phyloP scores from a whole-genome alignment of 2,113 vertebrate species.

The Tamias sibiricus region DNA sequence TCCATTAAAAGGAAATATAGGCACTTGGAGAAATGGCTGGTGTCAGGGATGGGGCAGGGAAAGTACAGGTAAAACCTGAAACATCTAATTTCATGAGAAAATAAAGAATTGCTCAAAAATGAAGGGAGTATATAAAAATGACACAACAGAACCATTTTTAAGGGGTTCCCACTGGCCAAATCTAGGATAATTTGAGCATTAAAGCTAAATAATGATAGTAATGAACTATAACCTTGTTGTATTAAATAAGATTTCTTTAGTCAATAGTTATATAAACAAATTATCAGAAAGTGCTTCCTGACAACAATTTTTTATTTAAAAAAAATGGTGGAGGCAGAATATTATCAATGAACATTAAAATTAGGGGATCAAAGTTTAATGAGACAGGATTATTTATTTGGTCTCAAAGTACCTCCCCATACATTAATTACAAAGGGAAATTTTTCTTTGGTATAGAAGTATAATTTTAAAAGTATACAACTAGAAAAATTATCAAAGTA shows the following conservation, averaged over 20 bases:
- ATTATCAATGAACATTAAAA: slow-evolving; percentile 26
- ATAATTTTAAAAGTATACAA: slow-evolving; percentile 2
- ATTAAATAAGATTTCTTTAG: background rate
- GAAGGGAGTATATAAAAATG: background rate
- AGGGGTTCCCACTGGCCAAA: background rate
- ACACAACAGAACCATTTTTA: background rate
- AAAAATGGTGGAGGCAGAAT: background rate
- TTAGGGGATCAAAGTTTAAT: background rate
- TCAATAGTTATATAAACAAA: background rate
- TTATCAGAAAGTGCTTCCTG: background rate
- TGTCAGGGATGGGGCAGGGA: background rate
- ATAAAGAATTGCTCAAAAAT: background rate
- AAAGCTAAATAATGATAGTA: background rate
- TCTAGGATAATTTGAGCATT: background rate
- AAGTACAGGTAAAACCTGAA: background rate
- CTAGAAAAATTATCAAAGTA: slow-evolving; percentile 17
- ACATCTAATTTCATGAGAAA: background rate
- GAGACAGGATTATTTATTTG: background rate
- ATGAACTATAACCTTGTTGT: background rate
- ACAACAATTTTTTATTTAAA: background rate
- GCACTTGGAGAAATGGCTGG: background rate
- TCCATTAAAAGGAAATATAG: background rate
- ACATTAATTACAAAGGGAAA: background rate
- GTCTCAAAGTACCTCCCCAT: background rate
- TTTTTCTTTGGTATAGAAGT: slow-evolving; percentile 28